phyloP scores from a whole-genome alignment of 2,113 vertebrate genomes.

The Bufo bufo region DNA sequence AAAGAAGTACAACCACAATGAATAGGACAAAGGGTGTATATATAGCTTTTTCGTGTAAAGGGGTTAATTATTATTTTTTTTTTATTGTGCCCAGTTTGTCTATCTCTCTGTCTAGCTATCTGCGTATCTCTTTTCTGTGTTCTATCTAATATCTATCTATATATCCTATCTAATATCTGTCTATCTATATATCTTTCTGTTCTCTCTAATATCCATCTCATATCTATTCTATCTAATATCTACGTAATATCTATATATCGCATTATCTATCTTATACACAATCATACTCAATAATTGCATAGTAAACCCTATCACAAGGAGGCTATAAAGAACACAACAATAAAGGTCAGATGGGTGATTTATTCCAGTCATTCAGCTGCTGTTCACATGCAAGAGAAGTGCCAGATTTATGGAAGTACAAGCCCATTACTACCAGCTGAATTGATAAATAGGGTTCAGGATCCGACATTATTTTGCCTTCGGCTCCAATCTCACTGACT shows the following conservation, averaged over 20 bases:
- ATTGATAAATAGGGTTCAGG: slow-evolving; percentile 20
- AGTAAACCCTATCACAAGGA: not conserved
- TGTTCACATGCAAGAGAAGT: not conserved
- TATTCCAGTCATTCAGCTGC: slow-evolving; percentile 20
- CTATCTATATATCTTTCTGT: too few species aligned
- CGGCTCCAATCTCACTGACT: slow-evolving; percentile 1
- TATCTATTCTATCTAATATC: too few species aligned
- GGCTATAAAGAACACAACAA: slow-evolving; percentile 4
- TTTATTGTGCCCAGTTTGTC: too few species aligned
- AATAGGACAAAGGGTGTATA: too few species aligned
- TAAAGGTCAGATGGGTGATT: slow-evolving; percentile 31
- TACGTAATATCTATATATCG: not conserved
- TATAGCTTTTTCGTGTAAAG: too few species aligned
- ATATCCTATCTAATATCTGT: too few species aligned
- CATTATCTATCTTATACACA: not conserved
- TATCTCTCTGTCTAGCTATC: too few species aligned
- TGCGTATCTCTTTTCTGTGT: too few species aligned
- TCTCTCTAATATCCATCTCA: too few species aligned
- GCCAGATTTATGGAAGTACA: slow-evolving; percentile 19
- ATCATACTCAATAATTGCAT: not conserved
- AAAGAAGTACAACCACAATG: too few species aligned
- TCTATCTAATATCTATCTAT: too few species aligned
- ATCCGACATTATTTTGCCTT: not conserved
- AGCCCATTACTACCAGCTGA: slow-evolving; percentile 7
- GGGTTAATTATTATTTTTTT: too few species aligned